phyloP scores from a whole-genome alignment of 2,113 vertebrate genomes.

The Ondatra zibethicus region DNA sequence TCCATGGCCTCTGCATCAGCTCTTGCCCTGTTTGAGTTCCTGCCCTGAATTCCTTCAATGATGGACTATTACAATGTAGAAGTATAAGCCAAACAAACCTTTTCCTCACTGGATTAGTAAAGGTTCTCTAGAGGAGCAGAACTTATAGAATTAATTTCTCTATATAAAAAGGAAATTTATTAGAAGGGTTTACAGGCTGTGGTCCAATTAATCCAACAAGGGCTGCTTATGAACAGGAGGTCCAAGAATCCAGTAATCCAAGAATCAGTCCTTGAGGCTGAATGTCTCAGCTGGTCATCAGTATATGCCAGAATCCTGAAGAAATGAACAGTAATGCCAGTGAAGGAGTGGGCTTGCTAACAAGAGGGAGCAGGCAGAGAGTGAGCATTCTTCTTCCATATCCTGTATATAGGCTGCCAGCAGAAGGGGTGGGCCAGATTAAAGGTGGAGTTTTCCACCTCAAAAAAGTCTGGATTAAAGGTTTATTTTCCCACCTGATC shows the following conservation, averaged over 20 bases:
- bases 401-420: neutral
- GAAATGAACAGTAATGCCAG: neutral
- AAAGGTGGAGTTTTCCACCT: neutral
- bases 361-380: neutral
- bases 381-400: neutral
- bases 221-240: neutral
- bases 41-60: neutral
- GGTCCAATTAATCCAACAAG: neutral
- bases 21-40: neutral
- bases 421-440: neutral
- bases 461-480: neutral
- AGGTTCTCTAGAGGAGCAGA: neutral
- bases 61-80: neutral
- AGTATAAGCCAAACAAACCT: neutral
- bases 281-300: neutral
- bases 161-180: neutral
- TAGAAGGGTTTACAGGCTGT: neutral
- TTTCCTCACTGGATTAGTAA: neutral
- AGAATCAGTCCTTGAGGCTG: neutral
- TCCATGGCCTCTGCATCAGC: neutral
- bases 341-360: neutral
- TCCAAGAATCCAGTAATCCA: neutral
- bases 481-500: neutral
- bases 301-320: neutral
- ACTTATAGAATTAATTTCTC: neutral